Evolutionary conservation across 1,140 invertebrate species (phyloP), one percentile per base, ranked within the genome.

Genomic region (Dendrolimus punctatus): DNA sequence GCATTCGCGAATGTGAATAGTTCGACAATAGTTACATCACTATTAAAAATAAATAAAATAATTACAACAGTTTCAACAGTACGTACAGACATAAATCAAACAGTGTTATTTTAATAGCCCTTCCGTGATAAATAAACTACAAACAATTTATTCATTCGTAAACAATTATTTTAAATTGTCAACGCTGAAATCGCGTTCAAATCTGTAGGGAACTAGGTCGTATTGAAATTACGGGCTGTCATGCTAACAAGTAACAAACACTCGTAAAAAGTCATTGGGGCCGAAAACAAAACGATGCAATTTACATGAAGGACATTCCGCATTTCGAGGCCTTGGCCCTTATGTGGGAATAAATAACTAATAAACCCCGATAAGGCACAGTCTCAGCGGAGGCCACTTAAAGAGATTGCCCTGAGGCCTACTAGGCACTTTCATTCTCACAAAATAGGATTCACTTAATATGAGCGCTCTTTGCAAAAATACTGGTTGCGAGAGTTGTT

Each of bases 341-440:
- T 39, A 46, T 49, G 49, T 51, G 55, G 23, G 53, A 59, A 64
- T 68, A 68, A 65, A 68, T 68, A 68, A 62, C 57, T 64, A 65
- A 68, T 68, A 68, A 58, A 60, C 43, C 62, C 38, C 53, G 57
- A 68, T 65, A 68, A 68, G 49, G 46, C 55, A 9, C 46, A 39
- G 41, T 46, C 40, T 52, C 48, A 42, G 44, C 55, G 8, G 36
- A 55, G 45, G 55, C 60, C 66, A 68, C 66, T 68, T 65, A 60
- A 68, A 60, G 53, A 62, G 66, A 68, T 68, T 68, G 66, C 60
- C 49, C 53, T 42, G 55, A 58, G 58, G 47, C 58, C 56, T 36
- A 58, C 55, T 23, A 39, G 46, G 9, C 57, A 55, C 60, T 60
- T 58, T 41, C 57, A 66, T 66, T 60, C 52, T 50, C 52, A 9